Percentiles rank a stretch among this genome's conserved stretches.
Conservation (phyloP, 2,797 vertebrate species). For the Leptatherina wallacei region DNA sequence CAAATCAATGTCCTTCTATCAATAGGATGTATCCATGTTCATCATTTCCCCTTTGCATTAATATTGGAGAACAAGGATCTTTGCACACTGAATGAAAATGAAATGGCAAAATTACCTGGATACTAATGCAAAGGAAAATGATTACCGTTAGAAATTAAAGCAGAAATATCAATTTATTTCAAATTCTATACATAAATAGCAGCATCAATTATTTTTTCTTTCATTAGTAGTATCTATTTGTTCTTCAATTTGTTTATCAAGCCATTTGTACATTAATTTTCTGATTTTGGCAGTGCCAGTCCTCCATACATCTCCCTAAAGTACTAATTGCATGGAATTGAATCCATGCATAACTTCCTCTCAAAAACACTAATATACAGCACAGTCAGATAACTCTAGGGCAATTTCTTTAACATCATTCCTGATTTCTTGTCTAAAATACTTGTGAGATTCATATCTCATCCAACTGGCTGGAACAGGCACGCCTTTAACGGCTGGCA, state of each 20-base stretch:
- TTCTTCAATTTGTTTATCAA: too few relatives aligned
- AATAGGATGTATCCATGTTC: too few relatives aligned
- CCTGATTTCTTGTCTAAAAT: background rate
- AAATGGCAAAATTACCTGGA: too few relatives aligned
- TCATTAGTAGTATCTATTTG: too few relatives aligned
- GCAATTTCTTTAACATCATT: background rate
- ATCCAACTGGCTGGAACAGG: constrained; percentile 9
- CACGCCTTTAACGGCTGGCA: constrained; percentile 41
- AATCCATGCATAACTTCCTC: background rate
- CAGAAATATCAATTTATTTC: too few relatives aligned
- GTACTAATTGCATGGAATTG: background rate
- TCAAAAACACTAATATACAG: background rate
- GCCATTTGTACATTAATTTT: too few relatives aligned
- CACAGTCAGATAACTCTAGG: background rate
- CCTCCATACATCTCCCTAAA: background rate
- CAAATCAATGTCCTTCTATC: background rate
- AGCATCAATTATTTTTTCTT: too few relatives aligned
- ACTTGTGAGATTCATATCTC: constrained; percentile 14
- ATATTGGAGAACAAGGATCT: too few relatives aligned
- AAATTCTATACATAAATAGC: background rate
- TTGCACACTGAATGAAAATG: too few relatives aligned
- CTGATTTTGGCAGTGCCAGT: background rate
- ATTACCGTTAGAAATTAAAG: too few relatives aligned
- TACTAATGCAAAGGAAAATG: too few relatives aligned
- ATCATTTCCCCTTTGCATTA: too few relatives aligned